Conservation (phyloP, 2,888 invertebrate genomes). For the Meiosimyza platycephala region DNA sequence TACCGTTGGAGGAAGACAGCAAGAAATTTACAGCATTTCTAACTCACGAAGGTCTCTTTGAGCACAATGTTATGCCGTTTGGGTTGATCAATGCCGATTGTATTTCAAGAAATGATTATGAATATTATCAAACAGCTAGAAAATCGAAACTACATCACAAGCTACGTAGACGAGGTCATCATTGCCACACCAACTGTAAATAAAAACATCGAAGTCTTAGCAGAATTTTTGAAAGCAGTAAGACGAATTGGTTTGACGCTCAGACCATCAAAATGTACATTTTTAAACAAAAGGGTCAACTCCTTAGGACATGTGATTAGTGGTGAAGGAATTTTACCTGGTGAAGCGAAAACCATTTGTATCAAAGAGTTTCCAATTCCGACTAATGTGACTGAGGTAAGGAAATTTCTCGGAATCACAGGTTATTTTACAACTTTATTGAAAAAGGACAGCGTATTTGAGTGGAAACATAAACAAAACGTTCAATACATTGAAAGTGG, state of each 20-base stretch:
- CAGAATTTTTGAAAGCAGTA: conserved; percentile 33
- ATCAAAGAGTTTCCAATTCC: conserved; percentile 40
- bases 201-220: conserved; percentile 1
- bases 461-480: conserved; percentile 20
- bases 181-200: conserved; percentile 12
- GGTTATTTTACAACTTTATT: conserved; percentile 36
- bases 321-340: conserved; percentile 34
- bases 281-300: conserved; percentile 38
- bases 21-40: conserved; percentile 52
- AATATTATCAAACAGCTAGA: conserved; percentile 25
- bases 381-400: conserved; percentile 27
- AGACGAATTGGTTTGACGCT: conserved; percentile 36
- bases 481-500: conserved; percentile 15
- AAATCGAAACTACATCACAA: conserved; percentile 11
- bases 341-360: conserved; percentile 32
- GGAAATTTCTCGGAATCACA: conserved; percentile 35
- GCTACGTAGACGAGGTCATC: conserved; percentile 32
- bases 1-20: conserved; percentile 42
- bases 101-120: conserved; percentile 54
- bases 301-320: conserved; percentile 38
- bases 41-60: conserved; percentile 42
- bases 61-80: conserved; percentile 56
- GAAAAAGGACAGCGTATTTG: conserved; percentile 25
- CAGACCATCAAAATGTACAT: conserved; percentile 45
- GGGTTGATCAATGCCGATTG: conserved; percentile 54